These are phyloP conservation scores for Caenorhabditis wallacei DNA, from an alignment of 2,888 invertebrate species.

Conservation along the genomic window DNA sequence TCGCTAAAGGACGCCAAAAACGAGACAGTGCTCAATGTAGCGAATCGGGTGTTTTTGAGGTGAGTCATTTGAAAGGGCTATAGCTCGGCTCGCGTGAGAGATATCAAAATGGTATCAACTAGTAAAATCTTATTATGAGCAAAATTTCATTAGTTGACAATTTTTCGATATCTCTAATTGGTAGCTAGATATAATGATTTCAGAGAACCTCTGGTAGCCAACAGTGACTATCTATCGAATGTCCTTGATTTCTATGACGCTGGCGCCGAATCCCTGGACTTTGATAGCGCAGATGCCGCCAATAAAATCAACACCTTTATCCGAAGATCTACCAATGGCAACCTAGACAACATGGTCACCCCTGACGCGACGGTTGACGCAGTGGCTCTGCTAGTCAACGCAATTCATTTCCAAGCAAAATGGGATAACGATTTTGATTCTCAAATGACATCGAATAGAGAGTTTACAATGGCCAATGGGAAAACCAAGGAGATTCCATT, in stretches of 20 bases:
- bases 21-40: constrained; percentile 34
- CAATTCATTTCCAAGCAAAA: constrained; percentile 63
- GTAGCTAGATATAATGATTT: too few species aligned
- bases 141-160: neutral
- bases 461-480: constrained; percentile 28
- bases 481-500: constrained; percentile 32
- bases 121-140: too few species aligned
- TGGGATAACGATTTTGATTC: constrained; percentile 48
- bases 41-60: constrained; percentile 51
- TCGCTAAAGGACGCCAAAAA: constrained; percentile 15
- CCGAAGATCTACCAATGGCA: constrained; percentile 89
- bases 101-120: too few species aligned
- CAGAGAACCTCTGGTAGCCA: constrained; percentile 16
- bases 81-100: too few species aligned
- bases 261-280: constrained; percentile 38
- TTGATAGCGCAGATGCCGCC: constrained; percentile 6
- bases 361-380: constrained; percentile 82
- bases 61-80: neutral
- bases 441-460: neutral
- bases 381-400: constrained; percentile 61
- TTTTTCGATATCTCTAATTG: too few species aligned
- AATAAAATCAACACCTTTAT: constrained; percentile 90
- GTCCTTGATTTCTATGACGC: constrained; percentile 30
- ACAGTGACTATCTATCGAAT: constrained; percentile 8
- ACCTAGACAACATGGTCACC: constrained; percentile 89